Evolutionary conservation across 35 echinoderm and acorn worm genomes (phyloP), one percentile per base, ranked within the genome.

Genomic region (Anneissia japonica): DNA sequence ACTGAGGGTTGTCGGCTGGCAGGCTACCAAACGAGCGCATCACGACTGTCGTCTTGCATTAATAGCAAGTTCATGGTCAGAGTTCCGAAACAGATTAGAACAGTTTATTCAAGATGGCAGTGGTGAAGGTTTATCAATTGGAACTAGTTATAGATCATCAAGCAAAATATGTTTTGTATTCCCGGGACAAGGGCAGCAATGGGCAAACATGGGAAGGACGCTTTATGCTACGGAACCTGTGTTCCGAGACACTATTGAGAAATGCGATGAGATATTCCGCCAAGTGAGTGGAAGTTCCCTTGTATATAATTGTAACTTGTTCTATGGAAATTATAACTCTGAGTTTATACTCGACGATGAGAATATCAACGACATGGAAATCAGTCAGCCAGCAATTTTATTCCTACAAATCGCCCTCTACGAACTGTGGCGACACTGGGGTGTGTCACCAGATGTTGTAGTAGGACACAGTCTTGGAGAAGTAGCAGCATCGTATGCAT

Each of bases 161-260:
- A n/a, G 84, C 21, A 97, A 97, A 83, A 84, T 97, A 32, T 97
- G 94, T 39, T 39, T 97, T 31, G 86, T 97, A 17, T 97, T 97
- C 75, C 94, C 94, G 30, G 94, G 94, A 19, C 94, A 97, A 82
- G 94, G 94, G 0, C 94, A 97, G 73, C 94, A 97, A 80, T 97
- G 91, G 84, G 77, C 38, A 39, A 74, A 93, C 80, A 97, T 97
- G 94, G 94, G 94, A 34, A 84, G 91, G n/a, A 79, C 87, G 64
- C 82, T 97, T 32, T 97, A 90, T 72, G 32, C 85, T 36, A 79
- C 84, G 11, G 91, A 97, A 72, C 34, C 73, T 40, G 84, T 97
- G 21, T 93, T 97, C 81, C 76, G 72, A 40, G 74, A 84, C 19
- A 83, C 84, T 13, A 73, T 97, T 23, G 72, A 93, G 16, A 80